Base-by-base conservation (phyloP, 92 coral and sea anemone genomes). In the Umimayanthus chanpuru region DNA sequence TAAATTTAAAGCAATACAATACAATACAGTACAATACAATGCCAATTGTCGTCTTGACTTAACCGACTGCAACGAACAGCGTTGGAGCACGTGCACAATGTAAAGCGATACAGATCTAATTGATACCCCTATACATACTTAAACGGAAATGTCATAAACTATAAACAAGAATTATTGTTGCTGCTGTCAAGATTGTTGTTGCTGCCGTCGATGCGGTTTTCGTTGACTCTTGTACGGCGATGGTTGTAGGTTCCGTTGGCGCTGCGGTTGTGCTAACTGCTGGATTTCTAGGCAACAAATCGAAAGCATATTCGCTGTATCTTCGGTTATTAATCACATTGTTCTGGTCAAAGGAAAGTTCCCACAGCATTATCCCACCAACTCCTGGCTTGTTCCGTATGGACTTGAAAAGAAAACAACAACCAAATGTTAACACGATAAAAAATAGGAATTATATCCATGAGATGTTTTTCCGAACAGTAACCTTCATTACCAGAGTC, bases 321-420 rank as follows among this genome's bases (percentile, higher is more conserved):
- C 87, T 81, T 85, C 91, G 90, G 71, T 88, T 88, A 72, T 89
- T 90, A 50, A 90, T 85, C 56, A 90, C 86, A 73, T 92, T 94
- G 58, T 94, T 94, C 88, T 94, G 94, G 41, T 87, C 96, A 92
- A 92, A 94, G 70, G 96, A 94, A 72, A 94, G 93, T 32, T 94
- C 97, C 97, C 97, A 94, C 32, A 94, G 86, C 95, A 94, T 94
- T 28, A 94, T 36, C 16, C 97, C 97, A 14, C 93, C 92, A 36
- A 94, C 92, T 0, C 97, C 95, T 30, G 95, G 92, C 80, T 94
- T 94, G 90, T 92, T 89, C 66, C 93, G 93, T 40, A 94, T 92
- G 83, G 88, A 85, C 97, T 92, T 50, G n/a, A 50, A 64, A 77
- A 8, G n/a, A 28, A 43, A 77, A 77, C 36, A 73, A 73, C n/a